Base-by-base conservation (phyloP, 1,140 invertebrate species). In the Euura saliciscinereae region DNA sequence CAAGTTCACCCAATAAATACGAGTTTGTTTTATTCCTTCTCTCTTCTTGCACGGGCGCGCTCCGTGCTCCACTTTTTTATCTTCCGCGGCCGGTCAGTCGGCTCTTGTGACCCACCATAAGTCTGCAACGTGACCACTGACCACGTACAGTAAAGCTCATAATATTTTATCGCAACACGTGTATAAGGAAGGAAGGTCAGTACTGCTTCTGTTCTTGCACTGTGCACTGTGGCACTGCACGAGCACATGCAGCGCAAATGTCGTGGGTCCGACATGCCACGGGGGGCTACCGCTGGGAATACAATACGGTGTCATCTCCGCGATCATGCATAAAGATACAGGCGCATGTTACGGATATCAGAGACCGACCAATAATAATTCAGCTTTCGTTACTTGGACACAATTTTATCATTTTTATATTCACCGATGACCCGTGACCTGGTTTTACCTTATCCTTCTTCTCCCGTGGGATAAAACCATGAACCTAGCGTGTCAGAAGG, bases 91-190 rank as follows among this genome's bases (percentile, higher is more conserved):
- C 28, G 13, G 28, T 28, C 28, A 28, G 28, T 28, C 13, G 51
- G 8, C 51, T 59, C 13, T n/a, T 59, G 3, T 59, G 51, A 59
- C 51, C 51, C 51, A 3, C 10, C 51, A 59, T n/a, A 59, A 59
- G 51, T 59, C 51, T n/a, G 51, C 51, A 59, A 59, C 51, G 51
- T 59, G 51, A 59, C 51, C 51, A n/a, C 28, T 59, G 51, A 4
- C 51, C 51, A 59, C 51, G 13, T 3, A n/a, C 5, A n/a, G 51
- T 59, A n/a, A 59, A 3, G 51, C 3, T 59, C 6, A 6, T 59
- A 59, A 59, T 59, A 59, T 59, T 59, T 59, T n/a, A 59, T 59
- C 8, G 51, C 51, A 59, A 59, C 51, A 59, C 13, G 51, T 59
- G 51, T 59, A 59, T 59, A 59, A 59, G 13, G 51, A 59, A 59